Evolutionary conservation across 1,140 invertebrate species (phyloP).

Genomic region (Heliconius hewitsoni): DNA sequence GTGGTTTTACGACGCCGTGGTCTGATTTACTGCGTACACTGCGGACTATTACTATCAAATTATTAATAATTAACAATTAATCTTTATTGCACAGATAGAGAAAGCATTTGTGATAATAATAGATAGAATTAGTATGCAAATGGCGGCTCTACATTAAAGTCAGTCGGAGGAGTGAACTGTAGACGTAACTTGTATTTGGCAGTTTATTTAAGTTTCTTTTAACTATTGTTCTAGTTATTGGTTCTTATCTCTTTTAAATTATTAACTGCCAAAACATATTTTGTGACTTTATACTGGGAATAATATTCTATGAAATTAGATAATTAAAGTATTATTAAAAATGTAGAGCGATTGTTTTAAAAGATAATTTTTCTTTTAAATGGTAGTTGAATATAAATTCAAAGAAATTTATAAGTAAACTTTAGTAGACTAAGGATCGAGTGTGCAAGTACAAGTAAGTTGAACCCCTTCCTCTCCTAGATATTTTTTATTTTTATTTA

Average conservation of each 20-base stretch:
- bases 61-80: constrained; percentile 39
- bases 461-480: no score
- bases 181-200: not conserved
- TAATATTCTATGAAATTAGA: no score
- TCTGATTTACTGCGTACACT: constrained; percentile 17
- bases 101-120: constrained; percentile 28
- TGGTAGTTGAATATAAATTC: no score
- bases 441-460: no score
- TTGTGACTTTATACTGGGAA: no score
- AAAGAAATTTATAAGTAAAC: no score
- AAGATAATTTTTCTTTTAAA: no score
- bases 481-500: no score
- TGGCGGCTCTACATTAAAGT: constrained; percentile 23
- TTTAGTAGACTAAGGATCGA: no score
- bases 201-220: not conserved
- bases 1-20: not conserved
- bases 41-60: constrained; percentile 12
- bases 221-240: not conserved
- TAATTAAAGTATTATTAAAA: no score
- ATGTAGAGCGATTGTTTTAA: no score
- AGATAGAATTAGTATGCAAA: constrained; percentile 32
- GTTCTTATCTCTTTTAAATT: not conserved
- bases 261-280: not conserved
- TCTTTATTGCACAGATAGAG: constrained; percentile 29
- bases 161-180: not conserved